These are phyloP conservation scores for Trichonephila clavata DNA, from an alignment of 1,140 invertebrate genomes.

Conservation along the genomic window DNA sequence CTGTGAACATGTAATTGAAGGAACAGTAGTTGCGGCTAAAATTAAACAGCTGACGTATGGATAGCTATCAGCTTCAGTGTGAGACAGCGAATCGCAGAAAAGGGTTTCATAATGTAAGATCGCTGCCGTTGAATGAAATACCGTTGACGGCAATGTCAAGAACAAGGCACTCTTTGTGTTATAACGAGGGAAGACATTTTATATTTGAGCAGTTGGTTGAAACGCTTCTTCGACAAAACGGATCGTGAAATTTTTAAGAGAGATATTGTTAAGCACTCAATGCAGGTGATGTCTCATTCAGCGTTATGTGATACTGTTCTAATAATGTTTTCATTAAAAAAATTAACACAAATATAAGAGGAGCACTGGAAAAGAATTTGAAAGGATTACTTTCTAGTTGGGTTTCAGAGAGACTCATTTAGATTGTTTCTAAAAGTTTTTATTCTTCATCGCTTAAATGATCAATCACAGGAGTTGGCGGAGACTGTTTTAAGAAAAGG, in stretches of 20 bases:
- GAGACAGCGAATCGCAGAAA: slow-evolving; percentile 41
- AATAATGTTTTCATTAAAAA: neutral
- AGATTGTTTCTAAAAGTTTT: too few species aligned
- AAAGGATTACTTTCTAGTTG: too few species aligned
- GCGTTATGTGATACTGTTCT: neutral
- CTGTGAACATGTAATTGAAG: slow-evolving; percentile 70
- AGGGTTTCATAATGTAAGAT: slow-evolving; percentile 56
- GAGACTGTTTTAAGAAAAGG: too few species aligned
- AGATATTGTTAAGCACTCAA: neutral
- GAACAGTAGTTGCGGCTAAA: slow-evolving; percentile 74
- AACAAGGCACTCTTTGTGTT: neutral
- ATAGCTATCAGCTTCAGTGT: slow-evolving; percentile 48
- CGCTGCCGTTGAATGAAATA: slow-evolving; percentile 37
- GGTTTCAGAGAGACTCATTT: too few species aligned
- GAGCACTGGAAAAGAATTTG: too few species aligned
- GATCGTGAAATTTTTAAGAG: neutral
- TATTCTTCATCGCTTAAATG: too few species aligned
- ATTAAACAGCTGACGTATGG: slow-evolving; percentile 74
- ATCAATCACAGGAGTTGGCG: too few species aligned
- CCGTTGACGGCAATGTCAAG: neutral
- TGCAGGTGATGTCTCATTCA: neutral
- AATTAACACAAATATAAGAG: too few species aligned
- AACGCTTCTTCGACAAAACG: neutral
- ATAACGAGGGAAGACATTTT: slow-evolving; percentile 22
- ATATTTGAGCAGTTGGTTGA: neutral